Percentiles rank a stretch among this genome's conserved stretches.
These are phyloP conservation scores for Drosophila triauraria DNA, from an alignment of 1,140 invertebrate genomes.

Conservation along the genomic window DNA sequence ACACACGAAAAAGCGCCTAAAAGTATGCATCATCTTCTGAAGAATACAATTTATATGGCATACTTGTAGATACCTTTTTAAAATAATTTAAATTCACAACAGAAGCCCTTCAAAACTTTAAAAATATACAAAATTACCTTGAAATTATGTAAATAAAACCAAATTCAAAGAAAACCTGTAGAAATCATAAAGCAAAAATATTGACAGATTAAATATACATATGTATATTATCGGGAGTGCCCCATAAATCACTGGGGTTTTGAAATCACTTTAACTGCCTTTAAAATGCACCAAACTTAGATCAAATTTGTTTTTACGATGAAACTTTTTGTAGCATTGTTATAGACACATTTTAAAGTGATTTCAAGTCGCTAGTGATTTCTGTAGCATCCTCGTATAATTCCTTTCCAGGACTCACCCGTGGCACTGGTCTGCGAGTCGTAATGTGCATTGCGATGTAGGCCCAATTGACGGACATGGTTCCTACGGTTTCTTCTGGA, in stretches of 20 bases:
- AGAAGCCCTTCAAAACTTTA: neutral
- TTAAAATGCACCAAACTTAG: too few species aligned
- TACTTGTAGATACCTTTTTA: neutral
- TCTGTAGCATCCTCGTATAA: neutral
- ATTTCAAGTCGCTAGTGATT: too few species aligned
- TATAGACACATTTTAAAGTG: neutral
- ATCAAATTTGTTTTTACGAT: too few species aligned
- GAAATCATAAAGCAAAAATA: slow-evolving; percentile 7
- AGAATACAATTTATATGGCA: too few species aligned
- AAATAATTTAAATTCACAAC: neutral
- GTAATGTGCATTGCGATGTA: slow-evolving; percentile 84
- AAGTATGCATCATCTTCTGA: too few species aligned
- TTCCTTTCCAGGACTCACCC: slow-evolving; percentile 43
- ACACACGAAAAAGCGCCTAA: too few species aligned
- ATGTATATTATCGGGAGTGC: too few species aligned
- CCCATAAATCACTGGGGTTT: too few species aligned
- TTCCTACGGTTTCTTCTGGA: slow-evolving; percentile 85
- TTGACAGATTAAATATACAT: too few species aligned
- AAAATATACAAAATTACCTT: slow-evolving; percentile 43
- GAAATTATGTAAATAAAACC: slow-evolving; percentile 36
- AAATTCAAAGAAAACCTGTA: slow-evolving; percentile 70
- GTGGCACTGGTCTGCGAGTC: slow-evolving; percentile 85
- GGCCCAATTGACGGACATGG: slow-evolving; percentile 79
- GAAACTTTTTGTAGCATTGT: too few species aligned
- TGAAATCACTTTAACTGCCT: too few species aligned